Conservation (phyloP, 2,888 invertebrate genomes). For the Rhagium mordax region DNA sequence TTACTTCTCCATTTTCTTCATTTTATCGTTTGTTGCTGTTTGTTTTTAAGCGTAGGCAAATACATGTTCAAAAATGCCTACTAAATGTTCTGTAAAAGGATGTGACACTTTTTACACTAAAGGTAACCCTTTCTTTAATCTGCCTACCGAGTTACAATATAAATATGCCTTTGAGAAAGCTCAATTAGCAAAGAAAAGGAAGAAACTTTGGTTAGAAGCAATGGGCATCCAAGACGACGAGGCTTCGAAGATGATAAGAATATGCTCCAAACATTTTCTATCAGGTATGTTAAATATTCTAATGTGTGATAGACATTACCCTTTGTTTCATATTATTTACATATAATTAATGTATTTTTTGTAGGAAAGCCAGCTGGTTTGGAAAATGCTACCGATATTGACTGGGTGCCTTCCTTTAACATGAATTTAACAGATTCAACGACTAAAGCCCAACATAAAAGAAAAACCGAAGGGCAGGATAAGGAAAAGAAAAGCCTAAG, state of each 20-base stretch:
- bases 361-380: constrained; percentile 20
- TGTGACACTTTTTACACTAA: background rate
- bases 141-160: constrained; percentile 6
- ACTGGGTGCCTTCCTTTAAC: constrained; percentile 18
- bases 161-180: constrained; percentile 12
- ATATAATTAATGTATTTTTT: background rate
- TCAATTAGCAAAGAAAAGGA: constrained; percentile 17
- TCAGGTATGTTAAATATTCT: constrained; percentile 12
- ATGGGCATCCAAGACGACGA: constrained; percentile 1
- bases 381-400: background rate
- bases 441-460: background rate
- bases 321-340: background rate
- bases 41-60: background rate
- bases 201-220: constrained; percentile 21
- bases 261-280: constrained; percentile 21
- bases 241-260: background rate
- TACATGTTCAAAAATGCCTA: constrained; percentile 6
- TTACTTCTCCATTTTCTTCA: background rate
- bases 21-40: constrained; percentile 5
- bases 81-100: constrained; percentile 19
- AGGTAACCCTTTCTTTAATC: constrained; percentile 16
- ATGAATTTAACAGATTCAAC: background rate
- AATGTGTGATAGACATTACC: background rate
- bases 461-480: background rate
- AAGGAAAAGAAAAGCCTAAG: background rate